These are phyloP conservation scores for Spilarctia lutea DNA, from an alignment of 2,888 invertebrate species.

Conservation along the genomic window DNA sequence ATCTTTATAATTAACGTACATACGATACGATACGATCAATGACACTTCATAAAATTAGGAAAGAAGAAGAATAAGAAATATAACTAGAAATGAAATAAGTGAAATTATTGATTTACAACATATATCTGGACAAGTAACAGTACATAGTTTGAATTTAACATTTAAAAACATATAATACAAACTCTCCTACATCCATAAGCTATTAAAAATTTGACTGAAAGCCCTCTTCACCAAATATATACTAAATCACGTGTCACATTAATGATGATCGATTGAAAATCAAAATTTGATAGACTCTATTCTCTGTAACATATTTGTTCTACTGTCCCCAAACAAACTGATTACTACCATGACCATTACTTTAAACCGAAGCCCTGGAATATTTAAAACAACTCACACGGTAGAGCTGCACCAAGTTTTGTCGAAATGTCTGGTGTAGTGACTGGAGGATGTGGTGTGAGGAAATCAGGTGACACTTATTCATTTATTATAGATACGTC, in stretches of 20 bases:
- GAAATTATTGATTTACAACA: too few species aligned
- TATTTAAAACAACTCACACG: not conserved
- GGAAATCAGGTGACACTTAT: constrained; percentile 52
- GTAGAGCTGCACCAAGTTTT: constrained; percentile 50
- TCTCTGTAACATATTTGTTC: not conserved
- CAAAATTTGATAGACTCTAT: not conserved
- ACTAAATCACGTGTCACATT: not conserved
- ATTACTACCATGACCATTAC: not conserved
- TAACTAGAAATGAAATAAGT: too few species aligned
- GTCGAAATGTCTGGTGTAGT: constrained; percentile 66
- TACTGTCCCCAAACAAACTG: not conserved
- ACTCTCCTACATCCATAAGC: not conserved
- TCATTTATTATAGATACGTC: constrained; percentile 27
- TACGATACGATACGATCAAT: not conserved
- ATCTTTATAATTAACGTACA: not conserved
- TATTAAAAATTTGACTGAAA: not conserved
- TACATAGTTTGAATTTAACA: not conserved
- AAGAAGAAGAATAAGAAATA: too few species aligned
- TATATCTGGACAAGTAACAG: too few species aligned
- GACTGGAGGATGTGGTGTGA: constrained; percentile 82
- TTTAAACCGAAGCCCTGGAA: not conserved
- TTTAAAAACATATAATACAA: not conserved
- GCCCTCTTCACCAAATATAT: not conserved
- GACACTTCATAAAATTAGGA: not conserved
- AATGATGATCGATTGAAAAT: not conserved